Conservation (phyloP, 2,888 invertebrate species). For the Oxytorus armatus region DNA sequence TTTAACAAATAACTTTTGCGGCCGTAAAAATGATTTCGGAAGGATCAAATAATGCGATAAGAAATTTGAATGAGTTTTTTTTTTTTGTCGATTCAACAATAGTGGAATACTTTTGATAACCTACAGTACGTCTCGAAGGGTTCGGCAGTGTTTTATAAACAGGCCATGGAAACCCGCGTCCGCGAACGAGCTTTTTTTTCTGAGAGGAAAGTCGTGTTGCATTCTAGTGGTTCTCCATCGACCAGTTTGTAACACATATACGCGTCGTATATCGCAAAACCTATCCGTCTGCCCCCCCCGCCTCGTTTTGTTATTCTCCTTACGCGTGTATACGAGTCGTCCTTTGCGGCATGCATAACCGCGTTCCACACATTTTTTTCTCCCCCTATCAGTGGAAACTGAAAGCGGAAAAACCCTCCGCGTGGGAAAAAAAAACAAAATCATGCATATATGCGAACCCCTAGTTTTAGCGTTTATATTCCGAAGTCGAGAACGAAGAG, state of each 20-base stretch:
- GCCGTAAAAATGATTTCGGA: too few relatives aligned
- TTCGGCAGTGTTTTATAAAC: slow-evolving; percentile 30
- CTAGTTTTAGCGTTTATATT: slow-evolving; percentile 26
- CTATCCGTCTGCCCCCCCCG: slow-evolving; percentile 70
- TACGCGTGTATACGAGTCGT: slow-evolving; percentile 46
- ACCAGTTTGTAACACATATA: slow-evolving; percentile 65
- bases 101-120: neutral
- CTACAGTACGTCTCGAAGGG: slow-evolving; percentile 11
- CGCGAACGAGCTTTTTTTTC: slow-evolving; percentile 70
- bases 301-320: slow-evolving; percentile 53
- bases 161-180: slow-evolving; percentile 26
- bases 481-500: slow-evolving; percentile 46
- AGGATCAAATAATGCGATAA: too few relatives aligned
- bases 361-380: slow-evolving; percentile 74
- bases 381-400: slow-evolving; percentile 69
- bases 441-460: slow-evolving; percentile 24
- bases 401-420: slow-evolving; percentile 44
- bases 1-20: too few relatives aligned
- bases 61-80: too few relatives aligned
- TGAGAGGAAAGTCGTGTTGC: slow-evolving; percentile 82
- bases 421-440: slow-evolving; percentile 62
- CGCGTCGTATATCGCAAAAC: slow-evolving; percentile 55
- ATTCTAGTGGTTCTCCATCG: slow-evolving; percentile 77
- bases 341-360: slow-evolving; percentile 62
- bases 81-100: neutral